Percentiles rank a stretch among this genome's conserved stretches.
phyloP scores from a whole-genome alignment of 2,113 vertebrate genomes.

The Protobothrops mucrosquamatus region DNA sequence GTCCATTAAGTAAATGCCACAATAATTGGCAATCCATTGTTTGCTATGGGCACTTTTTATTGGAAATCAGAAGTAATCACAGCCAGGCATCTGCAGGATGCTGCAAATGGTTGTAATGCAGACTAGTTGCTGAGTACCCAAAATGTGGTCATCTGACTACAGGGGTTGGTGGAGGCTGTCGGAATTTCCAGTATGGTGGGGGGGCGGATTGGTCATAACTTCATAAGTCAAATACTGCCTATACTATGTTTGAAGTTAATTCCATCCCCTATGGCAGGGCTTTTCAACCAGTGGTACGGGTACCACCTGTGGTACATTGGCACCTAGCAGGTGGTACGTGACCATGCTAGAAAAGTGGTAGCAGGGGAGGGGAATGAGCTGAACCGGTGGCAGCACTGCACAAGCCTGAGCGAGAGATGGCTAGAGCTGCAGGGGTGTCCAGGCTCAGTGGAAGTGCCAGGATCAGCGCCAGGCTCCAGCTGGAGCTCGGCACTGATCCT shows the following conservation, averaged over 20 bases:
- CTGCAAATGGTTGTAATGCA: not conserved
- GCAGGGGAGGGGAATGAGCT: too few species aligned
- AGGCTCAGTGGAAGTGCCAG: too few species aligned
- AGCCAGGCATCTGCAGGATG: not conserved
- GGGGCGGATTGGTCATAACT: not conserved
- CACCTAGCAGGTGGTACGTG: too few species aligned
- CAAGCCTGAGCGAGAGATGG: too few species aligned
- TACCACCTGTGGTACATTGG: too few species aligned
- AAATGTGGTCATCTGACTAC: not conserved
- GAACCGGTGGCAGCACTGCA: too few species aligned
- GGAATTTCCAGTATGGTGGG: not conserved
- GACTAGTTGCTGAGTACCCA: not conserved
- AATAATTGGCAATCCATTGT: not conserved
- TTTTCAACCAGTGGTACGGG: too few species aligned
- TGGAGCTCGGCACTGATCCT: too few species aligned
- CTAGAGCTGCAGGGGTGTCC: too few species aligned
- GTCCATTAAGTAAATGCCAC: not conserved
- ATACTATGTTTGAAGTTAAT: not conserved
- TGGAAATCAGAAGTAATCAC: not conserved
- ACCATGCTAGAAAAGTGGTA: too few species aligned
- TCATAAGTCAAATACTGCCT: not conserved
- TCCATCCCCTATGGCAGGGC: too few species aligned
- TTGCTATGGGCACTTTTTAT: not conserved
- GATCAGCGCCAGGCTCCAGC: too few species aligned
- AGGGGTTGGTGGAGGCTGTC: not conserved